Percentiles rank a stretch among this genome's conserved stretches.
Evolutionary conservation across 2,888 invertebrate species (phyloP).

Genomic region (Luperina testacea): DNA sequence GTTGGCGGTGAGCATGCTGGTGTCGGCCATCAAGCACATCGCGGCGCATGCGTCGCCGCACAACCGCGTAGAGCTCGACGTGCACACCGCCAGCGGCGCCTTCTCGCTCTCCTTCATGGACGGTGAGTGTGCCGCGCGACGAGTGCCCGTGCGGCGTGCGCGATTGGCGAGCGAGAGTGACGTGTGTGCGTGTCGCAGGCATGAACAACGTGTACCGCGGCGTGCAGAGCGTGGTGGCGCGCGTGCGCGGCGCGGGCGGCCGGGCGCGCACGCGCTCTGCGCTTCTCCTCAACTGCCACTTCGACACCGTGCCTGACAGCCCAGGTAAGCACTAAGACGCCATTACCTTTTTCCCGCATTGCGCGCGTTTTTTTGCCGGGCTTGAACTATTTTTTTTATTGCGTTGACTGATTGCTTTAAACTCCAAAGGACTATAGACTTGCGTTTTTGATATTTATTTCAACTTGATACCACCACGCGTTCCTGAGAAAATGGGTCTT

Average conservation of each 20-base stretch:
- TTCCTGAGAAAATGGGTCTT: not conserved
- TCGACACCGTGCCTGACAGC: conserved; percentile 96
- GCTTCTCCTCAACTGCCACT: conserved; percentile 97
- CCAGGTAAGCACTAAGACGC: conserved; percentile 90
- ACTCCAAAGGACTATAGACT: not conserved
- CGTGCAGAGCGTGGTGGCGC: conserved; percentile 94
- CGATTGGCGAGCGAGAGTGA: not conserved
- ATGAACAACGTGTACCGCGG: conserved; percentile 96
- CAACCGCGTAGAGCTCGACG: conserved; percentile 91
- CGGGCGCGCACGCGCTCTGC: conserved; percentile 87
- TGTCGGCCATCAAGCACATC: conserved; percentile 88
- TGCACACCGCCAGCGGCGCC: conserved; percentile 93
- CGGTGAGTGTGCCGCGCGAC: conserved; percentile 72
- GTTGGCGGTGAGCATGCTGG: conserved; percentile 91
- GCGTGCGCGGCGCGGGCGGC: conserved; percentile 83
- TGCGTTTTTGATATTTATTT: not conserved
- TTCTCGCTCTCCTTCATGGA: conserved; percentile 94
- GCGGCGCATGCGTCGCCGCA: conserved; percentile 87
- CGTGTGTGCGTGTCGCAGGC: conserved; percentile 74
- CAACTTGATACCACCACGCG: not conserved
- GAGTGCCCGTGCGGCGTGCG: not conserved
- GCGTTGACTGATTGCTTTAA: not conserved
- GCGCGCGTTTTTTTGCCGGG: not conserved
- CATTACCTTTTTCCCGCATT: not conserved
- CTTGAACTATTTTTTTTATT: not conserved